Percentiles rank a stretch among this genome's conserved stretches.
Conservation (phyloP, 2,888 invertebrate species). For the Azorinus chamasolen region DNA sequence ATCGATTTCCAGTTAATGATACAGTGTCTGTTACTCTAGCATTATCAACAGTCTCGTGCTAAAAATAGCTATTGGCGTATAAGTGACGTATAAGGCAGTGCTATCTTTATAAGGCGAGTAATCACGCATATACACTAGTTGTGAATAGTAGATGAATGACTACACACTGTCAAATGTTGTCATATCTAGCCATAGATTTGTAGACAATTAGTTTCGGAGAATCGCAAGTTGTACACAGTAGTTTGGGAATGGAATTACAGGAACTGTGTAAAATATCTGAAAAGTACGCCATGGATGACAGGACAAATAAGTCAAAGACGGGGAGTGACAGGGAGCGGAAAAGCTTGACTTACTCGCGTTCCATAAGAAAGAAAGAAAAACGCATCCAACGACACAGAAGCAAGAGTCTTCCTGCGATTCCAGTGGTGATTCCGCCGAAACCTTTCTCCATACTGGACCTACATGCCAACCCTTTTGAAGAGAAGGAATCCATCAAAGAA, state of each 20-base stretch:
- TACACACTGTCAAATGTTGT: too few relatives aligned
- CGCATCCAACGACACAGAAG: slow-evolving; percentile 47
- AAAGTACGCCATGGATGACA: slow-evolving; percentile 54
- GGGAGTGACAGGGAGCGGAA: slow-evolving; percentile 25
- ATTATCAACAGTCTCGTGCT: too few relatives aligned
- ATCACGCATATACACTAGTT: background rate
- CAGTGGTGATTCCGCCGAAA: slow-evolving; percentile 36
- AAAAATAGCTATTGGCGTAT: too few relatives aligned
- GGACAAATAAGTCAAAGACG: background rate
- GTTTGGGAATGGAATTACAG: slow-evolving; percentile 49
- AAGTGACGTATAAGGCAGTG: too few relatives aligned
- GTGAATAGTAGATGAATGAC: too few relatives aligned
- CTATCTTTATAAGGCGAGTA: too few relatives aligned
- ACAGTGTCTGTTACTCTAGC: too few relatives aligned
- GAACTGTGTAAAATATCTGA: slow-evolving; percentile 59
- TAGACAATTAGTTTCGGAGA: too few relatives aligned
- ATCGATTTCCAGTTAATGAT: too few relatives aligned
- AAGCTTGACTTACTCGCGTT: slow-evolving; percentile 50
- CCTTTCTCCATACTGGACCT: slow-evolving; percentile 12
- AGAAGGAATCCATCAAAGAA: slow-evolving; percentile 7
- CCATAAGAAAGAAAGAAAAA: slow-evolving; percentile 53
- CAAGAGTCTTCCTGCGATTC: slow-evolving; percentile 54
- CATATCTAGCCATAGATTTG: too few relatives aligned
- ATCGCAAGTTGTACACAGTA: too few relatives aligned
- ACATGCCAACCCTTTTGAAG: slow-evolving; percentile 11